Base-by-base conservation (phyloP, 2,113 vertebrate genomes). In the Meleagris gallopavo region DNA sequence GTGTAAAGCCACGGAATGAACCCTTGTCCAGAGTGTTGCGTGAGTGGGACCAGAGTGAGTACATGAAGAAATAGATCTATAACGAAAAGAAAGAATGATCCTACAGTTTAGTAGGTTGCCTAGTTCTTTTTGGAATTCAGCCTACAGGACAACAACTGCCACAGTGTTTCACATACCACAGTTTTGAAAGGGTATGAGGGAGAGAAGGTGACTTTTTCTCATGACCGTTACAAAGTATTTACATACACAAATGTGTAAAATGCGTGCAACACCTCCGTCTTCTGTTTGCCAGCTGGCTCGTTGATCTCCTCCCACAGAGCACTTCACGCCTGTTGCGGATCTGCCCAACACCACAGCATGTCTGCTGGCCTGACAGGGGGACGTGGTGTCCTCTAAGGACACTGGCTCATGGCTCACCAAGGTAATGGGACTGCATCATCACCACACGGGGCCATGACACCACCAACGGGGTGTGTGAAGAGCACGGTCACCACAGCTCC, bases 391-490 rank as follows among this genome's bases (percentile, higher is more conserved):
- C 34, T 78, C 48, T 55, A 1, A 2, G 60, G 32, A 20, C 13
- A 3, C 82, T 43, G 43, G 20, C 17, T 40, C 32, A 4, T 40
- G 40, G 15, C 14, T 40, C 32, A 6, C 38, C 0, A 1, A 65
- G 30, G 3, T n/a, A 38, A 29, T n/a, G 34, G 60, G 48, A 29
- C 87, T 58, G 46, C 67, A 43, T 13, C 50, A 22, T 54, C 52
- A 54, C 3, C 9, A 10, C 2, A 1, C 7, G 19, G 62, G 74
- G 5, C 2, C 5, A 30, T 13, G 43, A 9, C 66, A 66, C 8
- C 0, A 0, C 20, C 0, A 0, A 20, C 29, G 17, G 16, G 8
- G 11, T 48, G 21, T 20, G 54, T 65, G 30, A 57, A 65, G 52
- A 64, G 22, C 11, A 32, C 25, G 21, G 5, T n/a, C 78, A 58